Evolutionary conservation across 2,113 vertebrate genomes (phyloP), one percentile per base, ranked within the genome.

Genomic region (Cryptomyrus ogoouensis): DNA sequence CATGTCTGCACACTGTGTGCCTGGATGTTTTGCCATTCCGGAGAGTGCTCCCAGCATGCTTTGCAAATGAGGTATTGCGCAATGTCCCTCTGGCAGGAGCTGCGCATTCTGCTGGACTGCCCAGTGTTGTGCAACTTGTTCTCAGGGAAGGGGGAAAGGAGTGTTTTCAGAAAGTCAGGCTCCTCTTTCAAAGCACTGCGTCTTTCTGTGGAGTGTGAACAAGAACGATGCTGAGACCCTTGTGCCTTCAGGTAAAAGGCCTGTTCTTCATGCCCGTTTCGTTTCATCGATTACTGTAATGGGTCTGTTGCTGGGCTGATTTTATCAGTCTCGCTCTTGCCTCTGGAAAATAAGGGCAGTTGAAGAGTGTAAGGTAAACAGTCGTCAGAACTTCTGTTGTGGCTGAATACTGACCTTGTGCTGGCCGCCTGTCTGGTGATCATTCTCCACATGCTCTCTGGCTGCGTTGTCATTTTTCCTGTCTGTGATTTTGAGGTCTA

Each of bases 91-190:
- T 89, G 88, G 88, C 47, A 52, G 27, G 24, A n/a, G 50, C n/a
- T 27, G 3, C 9, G 46, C 66, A 50, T 80, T 74, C 47, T 89
- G 70, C 62, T 35, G 80, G 39, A 24, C 52, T 58, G 52, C 50
- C 49, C 89, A 46, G 77, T 19, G 42, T 89, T 89, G 89, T 62
- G 89, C 80, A 89, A 89, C 62, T 31, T 66, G 19, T 74, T 88
- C 56, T 66, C 17, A 24, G 39, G 53, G 35, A 39, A 9, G 42
- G 87, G 87, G 19, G 56, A 44, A n/a, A 58, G 5, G n/a, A 83
- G n/a, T 46, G 50, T 27, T 83, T 89, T 84, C 35, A 10, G 50
- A 89, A 89, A 89, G 52, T 47, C 39, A 47, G 31, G 77, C 89
- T 17, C 24, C 80, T 62, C 6, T 84, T 12, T 66, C 87, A 58